Conservation (phyloP, 1,140 invertebrate species). For the Heterodera schachtii region DNA sequence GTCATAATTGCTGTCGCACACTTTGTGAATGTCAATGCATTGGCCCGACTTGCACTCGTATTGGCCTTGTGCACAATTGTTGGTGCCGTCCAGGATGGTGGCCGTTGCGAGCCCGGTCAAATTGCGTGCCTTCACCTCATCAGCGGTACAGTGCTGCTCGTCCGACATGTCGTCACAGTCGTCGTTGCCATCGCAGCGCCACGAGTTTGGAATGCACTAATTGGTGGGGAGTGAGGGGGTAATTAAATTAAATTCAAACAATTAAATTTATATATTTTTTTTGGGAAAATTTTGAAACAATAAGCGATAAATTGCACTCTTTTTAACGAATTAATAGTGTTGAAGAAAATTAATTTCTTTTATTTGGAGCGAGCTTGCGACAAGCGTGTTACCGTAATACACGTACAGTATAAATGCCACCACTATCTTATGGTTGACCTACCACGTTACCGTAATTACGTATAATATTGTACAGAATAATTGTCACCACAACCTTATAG, state of each 20-base stretch:
- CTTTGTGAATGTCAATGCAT: slow-evolving; percentile 72
- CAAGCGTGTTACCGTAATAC: no score
- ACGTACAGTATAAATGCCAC: slow-evolving; percentile 65
- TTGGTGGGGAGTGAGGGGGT: not conserved
- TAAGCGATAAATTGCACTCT: no score
- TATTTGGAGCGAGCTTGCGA: no score
- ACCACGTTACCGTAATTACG: no score
- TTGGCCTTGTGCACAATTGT: slow-evolving; percentile 61
- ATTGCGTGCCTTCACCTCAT: slow-evolving; percentile 21
- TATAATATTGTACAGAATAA: no score
- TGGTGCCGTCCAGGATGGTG: slow-evolving; percentile 35
- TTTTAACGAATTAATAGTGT: no score
- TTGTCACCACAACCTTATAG: no score
- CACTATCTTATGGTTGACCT: slow-evolving; percentile 87
- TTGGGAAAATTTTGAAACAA: no score
- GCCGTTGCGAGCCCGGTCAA: slow-evolving; percentile 3
- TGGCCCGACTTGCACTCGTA: slow-evolving; percentile 75
- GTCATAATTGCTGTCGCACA: slow-evolving; percentile 74
- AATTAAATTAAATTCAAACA: not conserved
- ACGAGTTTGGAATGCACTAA: slow-evolving; percentile 39
- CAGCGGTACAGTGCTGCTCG: slow-evolving; percentile 50
- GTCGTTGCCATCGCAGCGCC: slow-evolving; percentile 59
- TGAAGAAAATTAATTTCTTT: no score
- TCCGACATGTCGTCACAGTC: slow-evolving; percentile 60
- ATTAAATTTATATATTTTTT: not conserved